Evolutionary conservation across 2,888 invertebrate species (phyloP).

Genomic region (Calameuta pallipes): DNA sequence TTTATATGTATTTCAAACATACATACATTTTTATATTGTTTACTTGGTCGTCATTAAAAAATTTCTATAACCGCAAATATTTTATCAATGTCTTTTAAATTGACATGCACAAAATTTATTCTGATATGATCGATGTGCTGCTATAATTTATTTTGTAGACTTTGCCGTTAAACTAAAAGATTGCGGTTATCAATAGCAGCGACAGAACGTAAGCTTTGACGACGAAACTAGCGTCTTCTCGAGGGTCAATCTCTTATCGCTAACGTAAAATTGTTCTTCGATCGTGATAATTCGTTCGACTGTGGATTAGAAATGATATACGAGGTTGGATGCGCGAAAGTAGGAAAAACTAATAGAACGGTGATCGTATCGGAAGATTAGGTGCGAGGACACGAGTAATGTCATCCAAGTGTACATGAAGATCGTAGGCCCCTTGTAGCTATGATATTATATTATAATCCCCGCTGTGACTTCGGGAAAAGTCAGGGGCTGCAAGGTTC

Average conservation of each 20-base stretch:
- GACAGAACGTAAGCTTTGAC: not conserved
- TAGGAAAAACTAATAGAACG: not conserved
- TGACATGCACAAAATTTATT: too few relatives aligned
- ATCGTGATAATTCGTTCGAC: not conserved
- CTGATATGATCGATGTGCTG: too few relatives aligned
- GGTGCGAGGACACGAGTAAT: not conserved
- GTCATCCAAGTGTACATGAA: not conserved
- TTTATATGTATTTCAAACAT: too few relatives aligned
- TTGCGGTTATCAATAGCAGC: too few relatives aligned
- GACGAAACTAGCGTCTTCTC: not conserved
- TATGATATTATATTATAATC: constrained; percentile 61
- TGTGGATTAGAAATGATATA: not conserved
- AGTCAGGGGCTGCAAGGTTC: constrained; percentile 22
- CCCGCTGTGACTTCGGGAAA: constrained; percentile 45
- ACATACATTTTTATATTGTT: not conserved
- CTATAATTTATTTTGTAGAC: too few relatives aligned
- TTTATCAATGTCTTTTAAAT: too few relatives aligned
- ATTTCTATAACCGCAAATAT: not conserved
- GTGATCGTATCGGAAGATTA: not conserved
- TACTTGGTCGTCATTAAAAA: not conserved
- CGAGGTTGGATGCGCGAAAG: too few relatives aligned
- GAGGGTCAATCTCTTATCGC: not conserved
- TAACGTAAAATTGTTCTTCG: not conserved
- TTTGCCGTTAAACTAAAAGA: too few relatives aligned
- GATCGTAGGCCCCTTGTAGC: not conserved